Percentiles rank a stretch among this genome's conserved stretches.
These are phyloP conservation scores for Nesogale talazaci DNA, from an alignment of 2,113 vertebrate species.

Conservation along the genomic window DNA sequence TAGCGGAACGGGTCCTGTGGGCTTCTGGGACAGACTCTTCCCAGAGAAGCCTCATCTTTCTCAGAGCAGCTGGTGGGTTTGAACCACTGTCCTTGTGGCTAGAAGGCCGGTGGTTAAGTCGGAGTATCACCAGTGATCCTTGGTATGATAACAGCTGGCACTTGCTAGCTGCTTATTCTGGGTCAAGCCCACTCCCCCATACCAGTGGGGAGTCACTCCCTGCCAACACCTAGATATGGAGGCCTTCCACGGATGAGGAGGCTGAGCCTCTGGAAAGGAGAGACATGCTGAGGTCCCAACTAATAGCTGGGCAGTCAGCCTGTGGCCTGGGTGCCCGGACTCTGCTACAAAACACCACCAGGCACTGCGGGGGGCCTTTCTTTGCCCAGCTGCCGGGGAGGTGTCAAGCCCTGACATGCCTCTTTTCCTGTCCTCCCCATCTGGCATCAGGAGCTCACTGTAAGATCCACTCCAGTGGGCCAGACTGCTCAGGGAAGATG, in stretches of 20 bases:
- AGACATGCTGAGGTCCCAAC: neutral
- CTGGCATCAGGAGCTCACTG: neutral
- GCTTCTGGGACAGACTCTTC: no score
- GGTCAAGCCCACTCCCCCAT: neutral
- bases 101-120: no score
- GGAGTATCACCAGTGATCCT: no score
- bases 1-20: no score
- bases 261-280: rapidly evolving
- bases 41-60: no score
- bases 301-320: neutral
- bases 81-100: no score
- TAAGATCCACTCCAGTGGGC: neutral
- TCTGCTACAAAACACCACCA: rapidly evolving
- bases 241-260: neutral
- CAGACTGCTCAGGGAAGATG: neutral
- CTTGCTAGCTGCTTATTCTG: neutral
- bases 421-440: neutral
- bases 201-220: rapidly evolving
- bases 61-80: no score
- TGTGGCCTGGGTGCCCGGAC: neutral
- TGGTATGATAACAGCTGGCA: no score
- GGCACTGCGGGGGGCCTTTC: no score
- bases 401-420: neutral
- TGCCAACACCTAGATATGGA: rapidly evolving
- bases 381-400: rapidly evolving